phyloP scores from a whole-genome alignment of 1,140 invertebrate species.

The Procambarus virginalis region DNA sequence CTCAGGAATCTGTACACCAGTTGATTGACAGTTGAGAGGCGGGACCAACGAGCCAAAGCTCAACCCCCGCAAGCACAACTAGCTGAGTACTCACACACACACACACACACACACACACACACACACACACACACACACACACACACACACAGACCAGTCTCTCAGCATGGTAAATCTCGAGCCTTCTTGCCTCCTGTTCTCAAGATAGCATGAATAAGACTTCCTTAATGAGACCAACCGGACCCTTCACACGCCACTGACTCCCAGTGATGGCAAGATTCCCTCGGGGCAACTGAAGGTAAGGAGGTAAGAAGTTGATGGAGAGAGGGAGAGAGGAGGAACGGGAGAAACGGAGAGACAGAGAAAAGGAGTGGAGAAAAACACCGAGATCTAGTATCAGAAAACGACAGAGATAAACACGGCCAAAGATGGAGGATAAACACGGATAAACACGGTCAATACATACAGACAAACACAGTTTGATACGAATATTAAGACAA shows the following conservation, averaged over 20 bases:
- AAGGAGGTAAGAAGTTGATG: background rate
- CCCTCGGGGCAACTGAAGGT: background rate
- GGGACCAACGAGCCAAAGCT: too few relatives aligned
- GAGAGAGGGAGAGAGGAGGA: conserved; percentile 15
- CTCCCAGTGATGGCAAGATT: background rate
- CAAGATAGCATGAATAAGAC: background rate
- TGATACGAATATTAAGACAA: too few relatives aligned
- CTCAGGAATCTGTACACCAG: too few relatives aligned
- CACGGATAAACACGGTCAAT: too few relatives aligned
- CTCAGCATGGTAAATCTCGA: background rate
- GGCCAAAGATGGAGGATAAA: background rate
- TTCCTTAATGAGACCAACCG: background rate
- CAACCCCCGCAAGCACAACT: too few relatives aligned
- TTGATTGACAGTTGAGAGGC: too few relatives aligned
- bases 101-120: too few relatives aligned
- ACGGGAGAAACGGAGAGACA: background rate
- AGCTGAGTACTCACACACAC: too few relatives aligned
- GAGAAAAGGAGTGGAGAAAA: background rate
- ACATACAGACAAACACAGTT: too few relatives aligned
- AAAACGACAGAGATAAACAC: conserved; percentile 1
- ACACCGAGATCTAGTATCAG: background rate
- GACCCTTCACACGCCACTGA: background rate
- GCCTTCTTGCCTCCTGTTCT: background rate
- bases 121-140: background rate
- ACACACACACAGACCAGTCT: background rate